phyloP scores from a whole-genome alignment of 2,797 vertebrate species.

The Pipistrellus kuhlii region DNA sequence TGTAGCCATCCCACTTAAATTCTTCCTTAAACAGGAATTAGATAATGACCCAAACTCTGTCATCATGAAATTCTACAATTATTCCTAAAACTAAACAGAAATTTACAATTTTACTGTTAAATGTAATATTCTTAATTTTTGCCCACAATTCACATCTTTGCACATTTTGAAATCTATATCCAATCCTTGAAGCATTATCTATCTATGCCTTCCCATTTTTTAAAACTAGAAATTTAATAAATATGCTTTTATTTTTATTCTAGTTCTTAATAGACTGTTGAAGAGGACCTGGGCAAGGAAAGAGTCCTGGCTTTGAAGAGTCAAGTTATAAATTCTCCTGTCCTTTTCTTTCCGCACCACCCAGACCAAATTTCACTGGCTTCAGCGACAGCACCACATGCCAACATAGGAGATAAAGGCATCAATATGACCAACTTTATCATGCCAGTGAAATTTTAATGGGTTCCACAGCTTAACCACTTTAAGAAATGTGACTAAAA shows the following conservation, averaged over 20 bases:
- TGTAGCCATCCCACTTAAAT: background rate
- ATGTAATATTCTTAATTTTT: slow-evolving; percentile 10
- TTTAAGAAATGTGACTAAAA: slow-evolving; percentile 65
- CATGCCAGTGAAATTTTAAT: slow-evolving; percentile 71
- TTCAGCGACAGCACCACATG: slow-evolving; percentile 18
- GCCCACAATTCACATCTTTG: background rate
- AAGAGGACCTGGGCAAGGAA: slow-evolving; percentile 28
- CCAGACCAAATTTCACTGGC: slow-evolving; percentile 42
- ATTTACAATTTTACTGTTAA: background rate
- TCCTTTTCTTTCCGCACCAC: background rate
- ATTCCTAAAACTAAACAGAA: slow-evolving; percentile 13
- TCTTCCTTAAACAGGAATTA: background rate
- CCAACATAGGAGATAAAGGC: slow-evolving; percentile 71
- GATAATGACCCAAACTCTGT: background rate
- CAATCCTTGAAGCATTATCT: background rate
- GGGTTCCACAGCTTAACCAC: slow-evolving; percentile 29
- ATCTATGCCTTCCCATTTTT: background rate
- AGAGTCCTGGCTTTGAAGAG: slow-evolving; percentile 11
- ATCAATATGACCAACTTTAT: slow-evolving; percentile 73
- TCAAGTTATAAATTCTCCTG: slow-evolving; percentile 50
- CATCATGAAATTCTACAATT: background rate
- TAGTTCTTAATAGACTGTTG: background rate
- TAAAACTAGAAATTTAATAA: background rate
- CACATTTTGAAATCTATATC: background rate
- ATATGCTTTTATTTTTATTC: background rate